phyloP scores from a whole-genome alignment of 2,113 vertebrate species.

The Fregata magnificens region DNA sequence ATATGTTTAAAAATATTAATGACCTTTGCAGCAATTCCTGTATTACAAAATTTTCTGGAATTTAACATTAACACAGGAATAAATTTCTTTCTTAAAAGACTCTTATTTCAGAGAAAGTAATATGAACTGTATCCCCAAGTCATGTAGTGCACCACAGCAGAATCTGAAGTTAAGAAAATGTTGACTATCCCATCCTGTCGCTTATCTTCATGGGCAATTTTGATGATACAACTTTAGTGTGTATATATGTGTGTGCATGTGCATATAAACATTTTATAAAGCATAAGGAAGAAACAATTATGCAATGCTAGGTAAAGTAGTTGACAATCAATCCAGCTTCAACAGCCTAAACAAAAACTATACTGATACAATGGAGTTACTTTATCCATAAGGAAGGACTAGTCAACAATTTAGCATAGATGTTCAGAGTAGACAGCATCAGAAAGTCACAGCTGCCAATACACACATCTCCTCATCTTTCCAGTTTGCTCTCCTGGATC shows the following conservation, averaged over 20 bases:
- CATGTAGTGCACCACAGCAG: not conserved
- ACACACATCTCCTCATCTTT: not conserved
- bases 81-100: not conserved
- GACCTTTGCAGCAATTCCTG: not conserved
- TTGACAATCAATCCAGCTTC: not conserved
- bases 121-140: not conserved
- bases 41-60: not conserved
- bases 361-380: not conserved
- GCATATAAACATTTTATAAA: not conserved
- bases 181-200: not conserved
- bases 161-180: not conserved
- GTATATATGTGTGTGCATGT: rapidly evolving
- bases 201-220: not conserved
- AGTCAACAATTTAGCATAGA: not conserved
- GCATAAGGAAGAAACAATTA: not conserved
- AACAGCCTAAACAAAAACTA: not conserved
- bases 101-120: not conserved
- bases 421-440: not conserved
- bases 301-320: not conserved
- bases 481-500: not conserved
- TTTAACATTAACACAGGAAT: not conserved
- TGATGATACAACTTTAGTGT: rapidly evolving
- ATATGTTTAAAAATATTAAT: not conserved
- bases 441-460: not conserved
- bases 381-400: not conserved